These are phyloP conservation scores for Pseudococcus viburni DNA, from an alignment of 2,888 invertebrate species.

Conservation along the genomic window DNA sequence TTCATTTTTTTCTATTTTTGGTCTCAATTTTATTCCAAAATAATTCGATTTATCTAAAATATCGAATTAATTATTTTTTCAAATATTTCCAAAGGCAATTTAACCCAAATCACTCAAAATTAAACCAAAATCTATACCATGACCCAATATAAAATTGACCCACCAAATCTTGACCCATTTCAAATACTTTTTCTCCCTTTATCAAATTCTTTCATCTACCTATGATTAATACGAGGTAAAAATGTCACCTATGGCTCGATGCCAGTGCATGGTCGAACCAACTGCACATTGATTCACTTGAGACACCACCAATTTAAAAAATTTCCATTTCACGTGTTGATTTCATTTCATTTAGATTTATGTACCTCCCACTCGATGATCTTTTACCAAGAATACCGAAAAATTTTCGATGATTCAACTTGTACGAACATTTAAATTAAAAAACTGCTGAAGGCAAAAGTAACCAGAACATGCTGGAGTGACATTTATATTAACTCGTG, in stretches of 20 bases:
- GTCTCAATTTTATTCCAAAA: background rate
- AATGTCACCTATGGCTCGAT: constrained; percentile 38
- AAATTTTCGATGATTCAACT: constrained; percentile 15
- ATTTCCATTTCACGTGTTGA: background rate
- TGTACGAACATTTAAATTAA: background rate
- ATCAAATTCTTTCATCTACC: constrained; percentile 15
- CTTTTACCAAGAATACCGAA: background rate
- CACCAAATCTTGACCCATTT: background rate
- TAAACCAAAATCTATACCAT: background rate
- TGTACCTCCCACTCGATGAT: background rate
- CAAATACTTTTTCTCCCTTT: background rate
- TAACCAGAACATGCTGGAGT: constrained; percentile 20
- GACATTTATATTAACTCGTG: constrained; percentile 37
- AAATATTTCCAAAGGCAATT: background rate
- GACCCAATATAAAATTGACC: background rate
- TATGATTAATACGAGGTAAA: constrained; percentile 44
- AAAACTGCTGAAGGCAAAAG: background rate
- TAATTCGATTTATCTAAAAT: too few relatives aligned
- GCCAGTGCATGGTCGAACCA: background rate
- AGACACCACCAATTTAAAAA: background rate
- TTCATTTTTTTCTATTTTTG: background rate
- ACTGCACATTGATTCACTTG: background rate
- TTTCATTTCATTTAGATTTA: constrained; percentile 14
- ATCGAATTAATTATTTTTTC: too few relatives aligned
- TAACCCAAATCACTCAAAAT: background rate